These are phyloP conservation scores for Grantiella picta DNA, from an alignment of 2,113 vertebrate genomes.

Conservation along the genomic window DNA sequence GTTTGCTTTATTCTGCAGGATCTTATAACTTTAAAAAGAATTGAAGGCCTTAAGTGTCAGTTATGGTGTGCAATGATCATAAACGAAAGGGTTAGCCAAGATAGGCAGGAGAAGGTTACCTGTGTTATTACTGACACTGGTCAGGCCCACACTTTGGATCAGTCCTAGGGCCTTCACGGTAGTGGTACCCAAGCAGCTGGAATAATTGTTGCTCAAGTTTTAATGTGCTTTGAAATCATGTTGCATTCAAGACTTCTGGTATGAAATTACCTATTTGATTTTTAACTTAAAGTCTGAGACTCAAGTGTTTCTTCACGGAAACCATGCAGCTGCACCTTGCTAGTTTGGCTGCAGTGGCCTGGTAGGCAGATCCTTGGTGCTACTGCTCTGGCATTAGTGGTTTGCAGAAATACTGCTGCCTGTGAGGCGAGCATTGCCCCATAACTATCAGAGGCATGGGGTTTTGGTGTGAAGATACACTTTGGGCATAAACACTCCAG, in stretches of 20 bases:
- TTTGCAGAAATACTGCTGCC: not conserved
- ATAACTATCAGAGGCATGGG: too few species aligned
- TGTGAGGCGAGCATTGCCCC: not conserved
- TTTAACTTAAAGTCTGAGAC: not conserved
- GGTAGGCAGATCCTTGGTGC: not conserved
- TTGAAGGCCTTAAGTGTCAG: not conserved
- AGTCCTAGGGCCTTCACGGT: not conserved
- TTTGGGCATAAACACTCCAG: not conserved
- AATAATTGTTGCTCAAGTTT: not conserved
- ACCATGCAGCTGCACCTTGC: not conserved
- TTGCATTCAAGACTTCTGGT: not conserved
- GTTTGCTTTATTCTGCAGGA: not conserved
- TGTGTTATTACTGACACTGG: not conserved
- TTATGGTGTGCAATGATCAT: not conserved
- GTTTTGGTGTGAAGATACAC: not conserved
- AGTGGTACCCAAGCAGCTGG: not conserved
- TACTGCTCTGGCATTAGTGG: not conserved
- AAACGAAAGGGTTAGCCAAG: not conserved
- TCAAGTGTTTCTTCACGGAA: not conserved
- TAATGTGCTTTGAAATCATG: not conserved
- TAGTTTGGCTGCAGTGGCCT: not conserved
- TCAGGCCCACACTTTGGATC: not conserved
- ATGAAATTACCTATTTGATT: not conserved
- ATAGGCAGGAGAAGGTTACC: not conserved
- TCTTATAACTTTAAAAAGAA: not conserved